These are phyloP conservation scores for Sinocyclocheilus grahami DNA, from an alignment of 2,113 vertebrate genomes.

Conservation along the genomic window DNA sequence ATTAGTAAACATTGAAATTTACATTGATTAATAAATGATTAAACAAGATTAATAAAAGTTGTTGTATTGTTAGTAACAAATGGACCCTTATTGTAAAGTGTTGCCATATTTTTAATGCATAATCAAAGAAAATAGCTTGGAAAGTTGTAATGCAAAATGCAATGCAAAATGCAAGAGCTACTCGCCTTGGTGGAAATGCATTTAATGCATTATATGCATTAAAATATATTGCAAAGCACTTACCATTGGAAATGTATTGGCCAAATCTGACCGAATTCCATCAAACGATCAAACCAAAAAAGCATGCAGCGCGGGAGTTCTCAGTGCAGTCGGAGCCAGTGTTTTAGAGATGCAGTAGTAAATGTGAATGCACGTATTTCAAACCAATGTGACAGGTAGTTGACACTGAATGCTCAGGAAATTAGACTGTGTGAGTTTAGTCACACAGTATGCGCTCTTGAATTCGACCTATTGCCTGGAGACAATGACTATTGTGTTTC, in stretches of 20 bases:
- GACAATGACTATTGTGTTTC: conserved; percentile 47
- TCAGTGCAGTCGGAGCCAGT: not conserved
- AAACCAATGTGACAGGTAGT: conserved; percentile 62
- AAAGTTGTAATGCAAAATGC: not conserved
- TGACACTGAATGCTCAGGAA: conserved; percentile 60
- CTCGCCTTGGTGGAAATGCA: not conserved
- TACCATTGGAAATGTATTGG: not conserved
- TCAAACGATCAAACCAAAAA: too few species aligned
- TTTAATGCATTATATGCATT: not conserved
- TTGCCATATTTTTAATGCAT: not conserved
- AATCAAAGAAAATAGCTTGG: not conserved
- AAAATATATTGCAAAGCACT: not conserved
- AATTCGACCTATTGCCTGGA: conserved; percentile 40
- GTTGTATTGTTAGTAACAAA: not conserved
- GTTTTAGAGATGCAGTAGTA: conserved; percentile 33
- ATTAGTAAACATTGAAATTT: too few species aligned
- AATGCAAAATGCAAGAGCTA: conserved; percentile 1
- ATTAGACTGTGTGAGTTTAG: conserved; percentile 41
- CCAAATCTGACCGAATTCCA: not conserved
- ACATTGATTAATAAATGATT: too few species aligned
- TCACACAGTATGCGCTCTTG: conserved; percentile 38
- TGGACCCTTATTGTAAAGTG: not conserved
- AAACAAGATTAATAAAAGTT: too few species aligned
- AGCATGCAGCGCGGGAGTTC: not conserved
- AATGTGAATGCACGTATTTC: conserved; percentile 59